Percentiles rank a stretch among this genome's conserved stretches.
These are phyloP conservation scores for Styela plicata DNA, from an alignment of 23 tunicate species.

Conservation along the genomic window DNA sequence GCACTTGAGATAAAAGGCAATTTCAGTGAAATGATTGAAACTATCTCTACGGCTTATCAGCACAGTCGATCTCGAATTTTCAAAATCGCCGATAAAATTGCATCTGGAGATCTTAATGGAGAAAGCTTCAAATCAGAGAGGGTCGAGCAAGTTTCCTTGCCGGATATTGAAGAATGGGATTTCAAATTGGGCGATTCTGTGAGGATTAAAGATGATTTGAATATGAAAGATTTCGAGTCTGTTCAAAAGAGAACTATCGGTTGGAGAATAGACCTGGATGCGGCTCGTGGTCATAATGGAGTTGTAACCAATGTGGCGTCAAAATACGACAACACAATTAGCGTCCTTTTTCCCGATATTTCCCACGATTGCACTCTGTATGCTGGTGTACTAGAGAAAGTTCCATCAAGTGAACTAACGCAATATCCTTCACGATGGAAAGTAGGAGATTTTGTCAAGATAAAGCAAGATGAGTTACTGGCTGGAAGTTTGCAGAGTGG, in stretches of 20 bases:
- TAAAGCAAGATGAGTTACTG: not conserved
- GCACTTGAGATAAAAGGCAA: too few species aligned
- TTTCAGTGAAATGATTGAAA: too few species aligned
- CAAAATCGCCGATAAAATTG: constrained; percentile 2
- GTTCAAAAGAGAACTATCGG: constrained; percentile 6
- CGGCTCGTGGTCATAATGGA: not conserved
- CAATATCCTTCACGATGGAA: not conserved
- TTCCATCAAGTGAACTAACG: not conserved
- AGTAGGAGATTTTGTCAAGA: not conserved
- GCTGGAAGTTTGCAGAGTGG: not conserved
- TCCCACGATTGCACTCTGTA: not conserved
- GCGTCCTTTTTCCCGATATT: constrained; percentile 1
- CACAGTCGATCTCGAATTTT: not conserved
- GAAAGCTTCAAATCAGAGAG: not conserved
- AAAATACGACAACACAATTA: constrained; percentile 2
- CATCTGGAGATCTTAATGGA: not conserved
- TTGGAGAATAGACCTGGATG: not conserved
- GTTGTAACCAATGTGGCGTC: not conserved
- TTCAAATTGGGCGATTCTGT: constrained; percentile 11
- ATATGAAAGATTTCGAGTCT: not conserved
- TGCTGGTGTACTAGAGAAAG: not conserved
- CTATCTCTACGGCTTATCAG: not conserved
- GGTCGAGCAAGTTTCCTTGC: not conserved
- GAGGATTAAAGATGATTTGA: not conserved
- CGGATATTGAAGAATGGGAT: constrained; percentile 11